Evolutionary conservation across 2,888 invertebrate species (phyloP).

Genomic region (Xestia xanthographa): DNA sequence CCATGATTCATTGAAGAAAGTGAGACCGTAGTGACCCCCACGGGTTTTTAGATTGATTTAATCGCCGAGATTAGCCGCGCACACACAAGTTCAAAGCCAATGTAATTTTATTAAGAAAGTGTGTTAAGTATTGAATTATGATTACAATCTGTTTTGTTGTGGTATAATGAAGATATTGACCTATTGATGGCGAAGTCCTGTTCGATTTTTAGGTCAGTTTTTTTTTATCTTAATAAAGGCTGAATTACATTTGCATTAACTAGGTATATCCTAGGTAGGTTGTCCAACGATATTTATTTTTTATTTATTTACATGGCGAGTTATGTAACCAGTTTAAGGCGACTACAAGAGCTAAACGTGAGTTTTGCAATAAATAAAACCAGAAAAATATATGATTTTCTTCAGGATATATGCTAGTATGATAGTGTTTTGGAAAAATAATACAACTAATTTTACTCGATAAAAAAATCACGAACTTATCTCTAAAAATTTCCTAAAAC

Average conservation of each 20-base stretch:
- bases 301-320: too few species aligned
- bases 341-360: too few species aligned
- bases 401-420: too few species aligned
- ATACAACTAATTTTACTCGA: too few species aligned
- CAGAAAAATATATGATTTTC: too few species aligned
- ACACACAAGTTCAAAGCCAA: slow-evolving; percentile 41
- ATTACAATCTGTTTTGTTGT: slow-evolving; percentile 31
- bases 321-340: too few species aligned
- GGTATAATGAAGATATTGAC: slow-evolving; percentile 23
- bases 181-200: neutral
- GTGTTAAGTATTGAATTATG: slow-evolving; percentile 55
- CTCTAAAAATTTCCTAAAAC: too few species aligned
- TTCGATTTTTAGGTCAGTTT: slow-evolving; percentile 7
- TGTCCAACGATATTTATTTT: too few species aligned
- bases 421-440: too few species aligned
- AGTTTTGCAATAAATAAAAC: too few species aligned
- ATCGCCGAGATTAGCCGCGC: slow-evolving; percentile 64
- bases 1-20: slow-evolving; percentile 76
- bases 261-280: too few species aligned
- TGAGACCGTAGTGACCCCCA: slow-evolving; percentile 69
- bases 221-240: neutral
- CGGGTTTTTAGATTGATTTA: slow-evolving; percentile 74
- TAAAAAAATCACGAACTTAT: too few species aligned
- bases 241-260: neutral
- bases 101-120: slow-evolving; percentile 68